Evolutionary conservation across 1,140 invertebrate genomes (phyloP), one percentile per base, ranked within the genome.

Genomic region (Drosophila pachea): DNA sequence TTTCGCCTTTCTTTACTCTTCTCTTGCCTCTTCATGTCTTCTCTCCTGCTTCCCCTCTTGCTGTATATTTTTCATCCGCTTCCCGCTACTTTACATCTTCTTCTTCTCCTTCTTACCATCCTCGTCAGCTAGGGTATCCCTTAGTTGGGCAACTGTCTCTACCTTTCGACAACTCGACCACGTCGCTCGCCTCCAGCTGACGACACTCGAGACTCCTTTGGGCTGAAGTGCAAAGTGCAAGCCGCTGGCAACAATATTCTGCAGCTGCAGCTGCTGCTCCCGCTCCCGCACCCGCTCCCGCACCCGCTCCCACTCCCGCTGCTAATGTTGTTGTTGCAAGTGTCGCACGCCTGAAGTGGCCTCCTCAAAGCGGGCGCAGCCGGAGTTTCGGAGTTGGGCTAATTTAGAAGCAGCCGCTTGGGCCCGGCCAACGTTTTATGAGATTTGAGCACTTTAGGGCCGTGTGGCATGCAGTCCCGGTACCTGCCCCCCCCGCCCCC

Each of bases 221-320:
- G 78, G 79, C 78, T 84, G 81, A 66, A 83, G 79, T 83, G 79
- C 79, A 83, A 83, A 83, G 79, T 83, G 79, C 79, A 86, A 84
- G 63, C 62, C 49, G 54, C 40, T 22, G 48, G 68, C 68, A 66
- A 66, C 68, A 70, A 48, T 53, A 66, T 70, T 40, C 75, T 84
- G 75, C 77, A 73, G 53, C 33, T 43, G 54, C 50, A 62, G 58
- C 56, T 59, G 65, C 65, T 47, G n/a, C n/a, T n/a, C 29, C 11
- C 47, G 54, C 48, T 62, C 42, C 16, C 58, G 74, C 60, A 60
- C 59, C 49, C 56, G 75, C 43, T 11, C 29, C 11, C 47, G 54
- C 48, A n/a, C 29, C 11, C 47, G 54, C 48, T 62, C 42, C 16
- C 58, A 71, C 60, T 64, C 59, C 49, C 56, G 75, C 43, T 11